These are phyloP conservation scores for human (Homo sapiens) DNA, from an alignment of 2,113 vertebrate genomes.

Conservation along the genomic window GRCh38 chr17:14196001-14196500, in stretches of 20 bases:
- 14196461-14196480: rapidly evolving
- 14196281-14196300: not conserved
- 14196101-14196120: not conserved
- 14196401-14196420: not conserved
- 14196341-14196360: not conserved
- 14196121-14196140: not conserved
- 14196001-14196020: not conserved
- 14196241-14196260: not conserved
- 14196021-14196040: not conserved
- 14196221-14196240: not conserved
- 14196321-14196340: not conserved
- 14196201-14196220: not conserved
- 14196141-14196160: not conserved
- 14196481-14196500: not conserved
- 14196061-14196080: not conserved
- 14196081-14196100: not conserved
- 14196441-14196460: not conserved
- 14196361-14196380: not conserved
- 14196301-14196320: not conserved
- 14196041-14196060: not conserved
- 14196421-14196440: not conserved
- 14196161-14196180: not conserved
- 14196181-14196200: not conserved
- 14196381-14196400: not conserved
- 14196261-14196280: not conserved